These are phyloP conservation scores for Pelecanus crispus DNA, from an alignment of 2,113 vertebrate species.

Conservation along the genomic window DNA sequence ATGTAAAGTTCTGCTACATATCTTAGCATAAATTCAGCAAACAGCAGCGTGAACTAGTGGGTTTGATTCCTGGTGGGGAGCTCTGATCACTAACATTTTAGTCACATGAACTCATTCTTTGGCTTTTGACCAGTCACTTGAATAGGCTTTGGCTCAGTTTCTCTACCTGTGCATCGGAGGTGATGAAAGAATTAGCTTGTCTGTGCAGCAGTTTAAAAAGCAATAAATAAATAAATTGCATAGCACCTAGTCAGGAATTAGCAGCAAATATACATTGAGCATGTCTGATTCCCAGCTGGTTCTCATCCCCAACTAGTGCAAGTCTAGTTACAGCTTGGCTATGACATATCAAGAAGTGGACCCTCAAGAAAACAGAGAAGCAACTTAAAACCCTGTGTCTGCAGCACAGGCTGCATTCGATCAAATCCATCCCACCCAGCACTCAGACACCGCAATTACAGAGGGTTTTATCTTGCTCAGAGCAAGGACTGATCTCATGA, in stretches of 20 bases:
- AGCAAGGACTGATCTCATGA: neutral
- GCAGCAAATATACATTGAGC: neutral
- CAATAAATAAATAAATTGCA: neutral
- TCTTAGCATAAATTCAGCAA: neutral
- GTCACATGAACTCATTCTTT: neutral
- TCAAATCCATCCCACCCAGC: neutral
- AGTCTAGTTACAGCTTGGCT: neutral
- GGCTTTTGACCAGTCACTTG: neutral
- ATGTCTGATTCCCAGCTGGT: neutral
- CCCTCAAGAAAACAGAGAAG: neutral
- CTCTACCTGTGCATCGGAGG: neutral
- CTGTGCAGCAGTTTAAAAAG: neutral
- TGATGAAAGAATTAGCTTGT: neutral
- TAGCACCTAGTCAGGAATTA: neutral
- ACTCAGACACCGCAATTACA: neutral
- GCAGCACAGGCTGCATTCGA: neutral
- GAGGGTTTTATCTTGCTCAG: neutral
- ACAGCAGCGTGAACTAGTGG: neutral
- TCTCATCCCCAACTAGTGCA: neutral
- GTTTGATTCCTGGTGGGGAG: neutral
- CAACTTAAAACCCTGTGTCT: neutral
- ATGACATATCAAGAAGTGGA: accelerated
- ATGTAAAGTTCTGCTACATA: neutral
- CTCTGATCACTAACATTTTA: neutral
- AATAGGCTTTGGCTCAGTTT: neutral